Percentiles rank a stretch among this genome's conserved stretches.
phyloP scores from a whole-genome alignment of 1,140 invertebrate genomes.

The Aphaenogaster rudis region DNA sequence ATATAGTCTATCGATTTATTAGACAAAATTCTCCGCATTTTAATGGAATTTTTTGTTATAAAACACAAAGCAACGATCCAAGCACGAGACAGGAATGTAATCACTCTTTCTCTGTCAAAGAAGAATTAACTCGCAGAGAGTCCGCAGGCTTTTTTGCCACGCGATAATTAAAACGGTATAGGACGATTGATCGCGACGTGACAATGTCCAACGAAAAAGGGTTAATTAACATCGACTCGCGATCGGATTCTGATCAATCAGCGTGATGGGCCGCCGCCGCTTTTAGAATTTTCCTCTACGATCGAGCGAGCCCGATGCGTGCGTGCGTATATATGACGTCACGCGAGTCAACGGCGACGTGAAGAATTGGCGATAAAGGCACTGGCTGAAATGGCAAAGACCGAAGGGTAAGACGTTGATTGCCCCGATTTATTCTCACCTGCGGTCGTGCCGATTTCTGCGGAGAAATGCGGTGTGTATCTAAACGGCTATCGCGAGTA shows the following conservation, averaged over 20 bases:
- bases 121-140: conserved; percentile 24
- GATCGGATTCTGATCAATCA: conserved; percentile 2
- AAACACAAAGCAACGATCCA: not conserved
- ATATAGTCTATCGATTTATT: not conserved
- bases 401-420: conserved; percentile 14
- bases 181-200: not conserved
- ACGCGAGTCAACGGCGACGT: not conserved
- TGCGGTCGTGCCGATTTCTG: conserved; percentile 59
- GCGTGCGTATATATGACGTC: conserved; percentile 1
- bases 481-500: conserved; percentile 78
- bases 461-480: conserved; percentile 79
- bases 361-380: conserved; percentile 9
- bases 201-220: conserved; percentile 24
- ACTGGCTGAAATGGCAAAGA: conserved; percentile 4
- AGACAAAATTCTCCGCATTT: not conserved
- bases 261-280: not conserved
- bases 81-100: not conserved
- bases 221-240: conserved; percentile 36
- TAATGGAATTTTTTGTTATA: conserved; percentile 16
- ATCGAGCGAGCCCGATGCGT: not conserved
- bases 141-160: conserved; percentile 2
- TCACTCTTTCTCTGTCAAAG: conserved; percentile 25
- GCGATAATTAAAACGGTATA: conserved; percentile 44
- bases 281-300: conserved; percentile 35
- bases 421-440: conserved; percentile 67